phyloP scores from a whole-genome alignment of 2,113 vertebrate genomes.

The Etia nguti region DNA sequence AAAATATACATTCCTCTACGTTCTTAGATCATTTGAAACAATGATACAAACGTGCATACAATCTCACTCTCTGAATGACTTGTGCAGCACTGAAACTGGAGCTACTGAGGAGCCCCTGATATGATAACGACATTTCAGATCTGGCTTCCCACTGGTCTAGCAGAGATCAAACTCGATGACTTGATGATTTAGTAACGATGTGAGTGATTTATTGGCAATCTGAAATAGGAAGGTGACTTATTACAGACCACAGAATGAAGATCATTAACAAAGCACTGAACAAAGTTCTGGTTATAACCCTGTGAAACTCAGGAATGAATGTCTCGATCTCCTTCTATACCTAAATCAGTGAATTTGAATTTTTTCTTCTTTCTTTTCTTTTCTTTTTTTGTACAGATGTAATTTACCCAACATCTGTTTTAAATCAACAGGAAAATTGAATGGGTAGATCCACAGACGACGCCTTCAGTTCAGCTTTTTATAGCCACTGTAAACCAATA shows the following conservation, averaged over 20 bases:
- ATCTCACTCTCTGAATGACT: neutral
- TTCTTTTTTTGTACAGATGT: neutral
- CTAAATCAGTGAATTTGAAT: neutral
- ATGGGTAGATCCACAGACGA: neutral
- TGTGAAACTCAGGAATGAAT: neutral
- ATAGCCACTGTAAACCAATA: neutral
- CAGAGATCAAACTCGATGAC: neutral
- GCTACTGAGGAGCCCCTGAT: neutral
- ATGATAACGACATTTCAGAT: neutral
- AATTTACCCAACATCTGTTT: neutral
- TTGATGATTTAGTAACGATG: neutral
- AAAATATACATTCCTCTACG: neutral
- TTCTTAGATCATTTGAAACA: neutral
- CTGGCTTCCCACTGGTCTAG: neutral
- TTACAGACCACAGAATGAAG: neutral
- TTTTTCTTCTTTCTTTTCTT: neutral
- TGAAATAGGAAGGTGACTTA: neutral
- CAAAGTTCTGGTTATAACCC: neutral
- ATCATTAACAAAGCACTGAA: neutral
- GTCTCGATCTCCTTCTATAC: neutral
- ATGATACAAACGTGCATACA: neutral
- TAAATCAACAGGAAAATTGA: neutral
- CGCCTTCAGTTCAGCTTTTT: neutral
- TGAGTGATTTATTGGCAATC: neutral
- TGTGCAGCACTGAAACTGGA: neutral